Base-by-base conservation (phyloP, 2,113 vertebrate genomes). In the Phyllostomus hastatus region DNA sequence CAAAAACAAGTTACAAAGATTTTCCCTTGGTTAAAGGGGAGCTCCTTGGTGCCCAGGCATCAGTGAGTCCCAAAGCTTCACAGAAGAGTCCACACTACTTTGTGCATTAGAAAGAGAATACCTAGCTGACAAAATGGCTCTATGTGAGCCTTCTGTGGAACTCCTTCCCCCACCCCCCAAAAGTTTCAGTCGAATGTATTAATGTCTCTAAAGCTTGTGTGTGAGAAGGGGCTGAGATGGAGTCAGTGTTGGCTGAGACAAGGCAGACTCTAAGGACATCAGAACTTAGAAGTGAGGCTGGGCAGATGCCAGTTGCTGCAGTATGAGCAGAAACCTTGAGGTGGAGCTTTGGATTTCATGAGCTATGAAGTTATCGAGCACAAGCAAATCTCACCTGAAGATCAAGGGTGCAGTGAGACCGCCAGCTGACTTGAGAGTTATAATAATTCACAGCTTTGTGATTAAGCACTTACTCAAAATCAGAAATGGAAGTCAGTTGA, bases 401-500 rank as follows among this genome's bases (percentile, higher is more conserved):
- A 90, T 76, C 54, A 90, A 92, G 35, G 73, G 28, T 64, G 43
- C 79, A 94, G 64, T 10, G 28, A 87, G 73, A n/a, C 33, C 57
- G 84, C 73, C 6, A 69, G 17, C 64, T 85, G 33, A 66, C 70
- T 52, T 59, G 48, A 81, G 88, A 89, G 72, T 92, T 90, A 81
- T 52, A 76, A 78, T 81, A 85, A 72, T 81, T 70, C 26, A 84
- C 12, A n/a, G 79, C 70, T 90, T 94, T 88, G 72, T 94, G 88
- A 90, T 76, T 90, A 94, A 94, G 93, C 31, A 46, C 54, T 87
- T 95, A 91, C 61, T 91, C 91, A 95, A 93, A 95, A 86, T 35
- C 80, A 91, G 79, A 91, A 83, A 80, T 76, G 50, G 69, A 91
- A 93, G 64, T 35, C 81, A 95, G 73, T 90, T 91, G 86, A n/a